phyloP scores from a whole-genome alignment of 2,113 vertebrate species.

The Poecilia latipinna region DNA sequence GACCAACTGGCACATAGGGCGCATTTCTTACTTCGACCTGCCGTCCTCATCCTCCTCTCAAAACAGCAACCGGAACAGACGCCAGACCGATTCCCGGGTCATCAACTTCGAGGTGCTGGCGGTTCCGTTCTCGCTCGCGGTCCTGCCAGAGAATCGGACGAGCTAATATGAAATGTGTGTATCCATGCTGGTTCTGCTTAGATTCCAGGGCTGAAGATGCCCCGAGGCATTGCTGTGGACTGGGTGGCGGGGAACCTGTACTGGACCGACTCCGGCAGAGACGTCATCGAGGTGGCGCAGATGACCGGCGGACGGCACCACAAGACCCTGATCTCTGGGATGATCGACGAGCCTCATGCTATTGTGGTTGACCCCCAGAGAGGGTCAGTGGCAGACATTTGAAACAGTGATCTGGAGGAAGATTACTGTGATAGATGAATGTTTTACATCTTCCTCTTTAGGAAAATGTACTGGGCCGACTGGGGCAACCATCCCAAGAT shows the following conservation, averaged over 20 bases:
- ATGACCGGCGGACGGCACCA: slow-evolving; percentile 90
- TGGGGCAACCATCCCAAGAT: slow-evolving; percentile 99
- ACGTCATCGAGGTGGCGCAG: slow-evolving; percentile 95
- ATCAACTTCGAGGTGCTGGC: slow-evolving; percentile 87
- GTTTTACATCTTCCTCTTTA: slow-evolving; percentile 51
- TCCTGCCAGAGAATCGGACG: not conserved
- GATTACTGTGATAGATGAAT: not conserved
- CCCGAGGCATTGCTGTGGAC: slow-evolving; percentile 92
- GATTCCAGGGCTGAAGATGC: slow-evolving; percentile 96
- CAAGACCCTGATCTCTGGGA: slow-evolving; percentile 94
- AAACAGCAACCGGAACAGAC: slow-evolving; percentile 88
- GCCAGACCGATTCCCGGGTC: slow-evolving; percentile 86
- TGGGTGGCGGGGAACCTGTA: slow-evolving; percentile 97
- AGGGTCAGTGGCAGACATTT: slow-evolving; percentile 78
- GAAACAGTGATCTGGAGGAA: not conserved
- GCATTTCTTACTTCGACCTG: slow-evolving; percentile 91
- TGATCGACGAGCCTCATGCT: slow-evolving; percentile 96
- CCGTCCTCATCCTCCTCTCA: slow-evolving; percentile 72
- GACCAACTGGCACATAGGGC: slow-evolving; percentile 98
- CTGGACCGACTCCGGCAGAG: slow-evolving; percentile 94
- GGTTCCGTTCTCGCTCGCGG: not conserved
- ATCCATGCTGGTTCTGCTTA: slow-evolving; percentile 50
- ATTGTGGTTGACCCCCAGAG: slow-evolving; percentile 92
- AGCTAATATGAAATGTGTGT: not conserved
- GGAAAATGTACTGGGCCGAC: slow-evolving; percentile 99